These are phyloP conservation scores for Poecilobothrus nobilitatus DNA, from an alignment of 2,888 invertebrate genomes.

Conservation along the genomic window DNA sequence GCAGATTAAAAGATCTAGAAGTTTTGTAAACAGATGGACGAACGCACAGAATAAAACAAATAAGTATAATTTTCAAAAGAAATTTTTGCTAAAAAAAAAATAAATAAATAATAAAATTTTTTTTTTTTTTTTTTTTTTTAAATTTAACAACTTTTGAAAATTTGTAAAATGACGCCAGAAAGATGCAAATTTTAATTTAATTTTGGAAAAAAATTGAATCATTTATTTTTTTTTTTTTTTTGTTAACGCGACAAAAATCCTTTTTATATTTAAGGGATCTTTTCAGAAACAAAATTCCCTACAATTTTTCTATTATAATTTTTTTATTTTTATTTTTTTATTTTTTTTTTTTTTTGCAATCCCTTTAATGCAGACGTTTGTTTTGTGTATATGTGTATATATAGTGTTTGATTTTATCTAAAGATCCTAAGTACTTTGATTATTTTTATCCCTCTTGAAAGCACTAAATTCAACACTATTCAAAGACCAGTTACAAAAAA, in stretches of 20 bases:
- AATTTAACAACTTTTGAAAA: neutral
- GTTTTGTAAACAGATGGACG: too few relatives aligned
- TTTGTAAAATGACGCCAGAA: neutral
- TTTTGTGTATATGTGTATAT: neutral
- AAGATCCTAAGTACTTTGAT: neutral
- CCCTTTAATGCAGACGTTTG: too few relatives aligned
- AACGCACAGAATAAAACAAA: too few relatives aligned
- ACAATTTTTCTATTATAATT: neutral
- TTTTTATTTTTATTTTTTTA: neutral
- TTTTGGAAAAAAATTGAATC: neutral
- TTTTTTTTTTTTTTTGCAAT: too few relatives aligned
- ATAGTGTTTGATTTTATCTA: neutral
- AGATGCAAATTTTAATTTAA: slow-evolving; percentile 6
- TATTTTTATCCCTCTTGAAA: neutral
- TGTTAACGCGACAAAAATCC: too few relatives aligned
- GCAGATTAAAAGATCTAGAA: too few relatives aligned
- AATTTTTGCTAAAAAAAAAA: too few relatives aligned
- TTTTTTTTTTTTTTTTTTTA: neutral
- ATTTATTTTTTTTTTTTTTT: too few relatives aligned
- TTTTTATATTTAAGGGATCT: neutral
- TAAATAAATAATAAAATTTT: too few relatives aligned
- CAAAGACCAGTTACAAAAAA: neutral
- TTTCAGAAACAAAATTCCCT: neutral
- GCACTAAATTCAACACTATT: too few relatives aligned
- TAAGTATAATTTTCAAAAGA: too few relatives aligned